Evolutionary conservation across 2,797 vertebrate species (phyloP).

Genomic region (Ciconia nigra): DNA sequence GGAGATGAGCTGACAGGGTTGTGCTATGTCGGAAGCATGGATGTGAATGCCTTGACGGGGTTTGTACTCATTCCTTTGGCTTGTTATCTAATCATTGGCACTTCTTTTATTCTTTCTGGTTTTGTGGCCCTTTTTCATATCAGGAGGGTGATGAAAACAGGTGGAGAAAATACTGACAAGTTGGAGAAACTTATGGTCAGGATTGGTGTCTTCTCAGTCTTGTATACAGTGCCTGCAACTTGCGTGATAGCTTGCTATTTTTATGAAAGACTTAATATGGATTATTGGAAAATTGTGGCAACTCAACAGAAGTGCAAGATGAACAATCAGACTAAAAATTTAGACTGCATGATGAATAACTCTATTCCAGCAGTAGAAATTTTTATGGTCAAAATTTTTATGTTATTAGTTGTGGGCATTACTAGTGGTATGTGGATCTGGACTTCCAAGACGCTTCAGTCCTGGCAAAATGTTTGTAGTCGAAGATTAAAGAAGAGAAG

Average conservation of each 20-base stretch:
- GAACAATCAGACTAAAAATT: conserved; percentile 74
- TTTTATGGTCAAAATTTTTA: conserved; percentile 98
- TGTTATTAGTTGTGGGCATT: conserved; percentile 96
- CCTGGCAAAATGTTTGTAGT: conserved; percentile 95
- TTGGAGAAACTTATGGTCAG: conserved; percentile 96
- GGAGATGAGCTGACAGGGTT: conserved; percentile 95
- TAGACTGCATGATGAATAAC: conserved; percentile 87
- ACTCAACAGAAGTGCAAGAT: conserved; percentile 81
- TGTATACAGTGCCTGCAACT: conserved; percentile 95
- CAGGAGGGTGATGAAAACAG: conserved; percentile 94
- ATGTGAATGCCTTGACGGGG: conserved; percentile 90
- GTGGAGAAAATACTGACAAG: conserved; percentile 96
- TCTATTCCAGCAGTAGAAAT: conserved; percentile 95
- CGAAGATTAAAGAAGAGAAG: conserved; percentile 87
- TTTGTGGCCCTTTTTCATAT: conserved; percentile 98
- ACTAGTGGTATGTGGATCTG: conserved; percentile 99
- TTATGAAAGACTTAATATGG: conserved; percentile 96
- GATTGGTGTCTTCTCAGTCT: conserved; percentile 94
- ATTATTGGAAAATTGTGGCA: conserved; percentile 89
- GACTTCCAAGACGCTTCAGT: conserved; percentile 97
- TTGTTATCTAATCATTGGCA: conserved; percentile 93
- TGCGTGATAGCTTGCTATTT: conserved; percentile 98
- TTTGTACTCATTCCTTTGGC: conserved; percentile 94
- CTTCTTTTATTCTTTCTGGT: conserved; percentile 93
- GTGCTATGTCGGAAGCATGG: conserved; percentile 98